Evolutionary conservation across 2,888 invertebrate genomes (phyloP), one percentile per base, ranked within the genome.

Genomic region (Salpingus planirostris): DNA sequence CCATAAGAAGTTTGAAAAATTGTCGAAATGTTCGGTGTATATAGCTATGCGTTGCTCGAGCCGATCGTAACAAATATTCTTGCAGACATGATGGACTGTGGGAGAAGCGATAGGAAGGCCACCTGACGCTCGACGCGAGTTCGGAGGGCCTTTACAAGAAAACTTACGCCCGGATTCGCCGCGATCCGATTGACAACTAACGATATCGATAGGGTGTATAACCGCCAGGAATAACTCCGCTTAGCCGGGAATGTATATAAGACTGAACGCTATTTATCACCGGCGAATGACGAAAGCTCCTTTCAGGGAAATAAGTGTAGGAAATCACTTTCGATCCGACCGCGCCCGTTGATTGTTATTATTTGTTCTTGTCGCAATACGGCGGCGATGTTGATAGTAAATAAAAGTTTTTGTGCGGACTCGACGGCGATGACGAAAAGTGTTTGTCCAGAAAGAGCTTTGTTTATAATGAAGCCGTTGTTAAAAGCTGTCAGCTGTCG

Each of bases 61-160:
- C 42, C 45, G 52, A 49, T 49, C 52, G 49, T 50, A 49, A 52
- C 52, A 51, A 52, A 55, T 53, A 52, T 49, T 54, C 43, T 44
- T 49, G 44, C 44, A 50, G 48, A 50, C 49, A 53, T 60, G 60
- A 60, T 60, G 54, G 52, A 60, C 57, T 55, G 59, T 60, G 60
- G 54, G 60, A 60, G 51, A 49, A 50, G 43, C 46, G 35, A 42
- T 51, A 50, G 54, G 49, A 45, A 43, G 42, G 41, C 40, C 59
- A 59, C 51, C 60, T 59, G 58, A 36, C 44, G 41, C 47, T 50
- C 52, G 42, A 45, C 45, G 36, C n/a, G n/a, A n/a, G n/a, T 18
- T 18, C 18, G 29, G 33, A 34, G 33, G 35, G 40, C 38, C 46
- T 28, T 29, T 33, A 28, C 37, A 35, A 35, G 35, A 31, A 46